Conservation (phyloP, 2,888 invertebrate genomes). For the Phania funesta region DNA sequence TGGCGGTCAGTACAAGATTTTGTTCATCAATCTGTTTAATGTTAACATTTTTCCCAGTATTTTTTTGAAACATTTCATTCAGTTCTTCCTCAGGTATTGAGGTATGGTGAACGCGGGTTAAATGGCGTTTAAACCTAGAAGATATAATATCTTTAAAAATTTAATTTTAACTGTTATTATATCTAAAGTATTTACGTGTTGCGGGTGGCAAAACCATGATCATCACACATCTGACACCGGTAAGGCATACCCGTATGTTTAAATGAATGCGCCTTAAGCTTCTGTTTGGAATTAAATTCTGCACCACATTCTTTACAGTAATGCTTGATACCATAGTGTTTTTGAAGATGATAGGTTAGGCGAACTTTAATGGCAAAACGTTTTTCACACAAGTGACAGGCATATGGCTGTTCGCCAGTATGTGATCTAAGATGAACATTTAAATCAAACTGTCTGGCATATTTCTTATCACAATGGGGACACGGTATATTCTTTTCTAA, state of each 20-base stretch:
- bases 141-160: background rate
- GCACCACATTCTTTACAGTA: conserved; percentile 70
- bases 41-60: conserved; percentile 69
- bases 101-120: conserved; percentile 66
- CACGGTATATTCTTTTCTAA: conserved; percentile 70
- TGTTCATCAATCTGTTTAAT: conserved; percentile 57
- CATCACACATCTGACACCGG: conserved; percentile 68
- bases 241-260: conserved; percentile 73
- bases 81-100: conserved; percentile 68
- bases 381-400: conserved; percentile 71
- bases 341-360: conserved; percentile 72
- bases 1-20: background rate
- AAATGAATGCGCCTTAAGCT: conserved; percentile 70
- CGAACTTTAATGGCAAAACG: conserved; percentile 72
- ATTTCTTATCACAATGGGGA: conserved; percentile 71
- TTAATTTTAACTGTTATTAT: background rate
- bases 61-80: conserved; percentile 69
- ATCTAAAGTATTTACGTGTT: conserved; percentile 66
- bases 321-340: conserved; percentile 71
- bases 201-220: conserved; percentile 69
- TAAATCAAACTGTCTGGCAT: conserved; percentile 71
- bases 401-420: conserved; percentile 71
- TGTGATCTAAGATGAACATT: conserved; percentile 71
- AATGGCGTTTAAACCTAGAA: conserved; percentile 69
- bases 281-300: conserved; percentile 71